phyloP scores from a whole-genome alignment of 2,888 invertebrate genomes.

The Oxycera nigricornis region DNA sequence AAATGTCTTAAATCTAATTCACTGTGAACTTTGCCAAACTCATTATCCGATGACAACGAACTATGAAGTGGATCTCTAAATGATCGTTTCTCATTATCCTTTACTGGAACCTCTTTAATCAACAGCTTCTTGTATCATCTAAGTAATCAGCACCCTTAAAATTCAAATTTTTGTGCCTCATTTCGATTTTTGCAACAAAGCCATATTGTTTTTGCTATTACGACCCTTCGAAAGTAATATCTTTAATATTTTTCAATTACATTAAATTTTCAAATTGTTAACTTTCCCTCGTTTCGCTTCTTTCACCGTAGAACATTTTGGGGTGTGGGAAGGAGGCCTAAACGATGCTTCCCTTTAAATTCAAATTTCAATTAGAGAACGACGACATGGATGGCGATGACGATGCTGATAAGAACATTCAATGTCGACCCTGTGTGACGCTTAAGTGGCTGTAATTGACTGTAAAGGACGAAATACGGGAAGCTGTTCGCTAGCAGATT shows the following conservation, averaged over 20 bases:
- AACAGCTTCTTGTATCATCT: too few relatives aligned
- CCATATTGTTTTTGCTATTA: neutral
- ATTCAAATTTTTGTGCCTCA: too few relatives aligned
- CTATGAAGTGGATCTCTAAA: too few relatives aligned
- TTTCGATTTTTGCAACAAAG: too few relatives aligned
- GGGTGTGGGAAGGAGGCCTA: neutral
- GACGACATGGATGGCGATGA: neutral
- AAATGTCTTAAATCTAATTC: too few relatives aligned
- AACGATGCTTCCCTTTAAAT: constrained; percentile 3
- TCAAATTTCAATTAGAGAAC: constrained; percentile 35
- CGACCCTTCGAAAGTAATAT: constrained; percentile 22
- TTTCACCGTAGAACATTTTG: neutral
- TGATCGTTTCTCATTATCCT: too few relatives aligned
- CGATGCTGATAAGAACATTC: constrained; percentile 10
- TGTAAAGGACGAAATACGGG: neutral
- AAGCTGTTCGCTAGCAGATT: constrained; percentile 9
- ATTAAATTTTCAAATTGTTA: constrained; percentile 17
- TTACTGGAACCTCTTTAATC: too few relatives aligned
- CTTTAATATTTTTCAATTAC: constrained; percentile 36
- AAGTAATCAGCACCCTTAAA: too few relatives aligned
- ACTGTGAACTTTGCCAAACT: too few relatives aligned
- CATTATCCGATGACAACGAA: too few relatives aligned
- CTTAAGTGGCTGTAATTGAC: constrained; percentile 29
- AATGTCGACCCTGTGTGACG: constrained; percentile 16
- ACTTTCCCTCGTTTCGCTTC: neutral